Base-by-base conservation (phyloP, 2,888 invertebrate genomes). In the Mythimna vitellina region DNA sequence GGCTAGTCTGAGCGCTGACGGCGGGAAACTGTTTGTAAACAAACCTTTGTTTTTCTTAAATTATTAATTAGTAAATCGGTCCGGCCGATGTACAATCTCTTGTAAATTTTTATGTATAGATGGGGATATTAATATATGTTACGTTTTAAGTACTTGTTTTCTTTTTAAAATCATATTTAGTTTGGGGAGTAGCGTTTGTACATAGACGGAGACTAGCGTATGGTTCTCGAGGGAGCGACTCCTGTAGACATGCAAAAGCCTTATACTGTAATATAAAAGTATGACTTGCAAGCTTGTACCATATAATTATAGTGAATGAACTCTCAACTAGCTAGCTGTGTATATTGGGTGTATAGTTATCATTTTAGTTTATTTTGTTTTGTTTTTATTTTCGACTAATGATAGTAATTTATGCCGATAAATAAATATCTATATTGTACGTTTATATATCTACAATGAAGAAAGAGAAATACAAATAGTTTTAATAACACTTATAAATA, bases 311-410 rank as follows among this genome's bases (percentile, higher is more conserved):
- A 93, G 90, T 88, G 93, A 89, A 90, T 90, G 93, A 89, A 93
- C 92, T 94, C 93, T 93, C 92, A 90, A 90, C 85, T 94, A 94
- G 93, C 85, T 94, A 94, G 93, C 87, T 94, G 92, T 96, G 96
- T 95, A 96, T 94, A 96, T 95, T 95, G 94, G 95, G 95, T 96
- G 96, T 96, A 96, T 93, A 96, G 95, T 93, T 94, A 94, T 94
- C 90, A 87, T 90, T 93, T 92, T 92, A 90, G 90, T 92, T 90
- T 89, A 91, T 88, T 85, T 91, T 92, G 92, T 91, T 93, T 92
- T 95, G 91, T 94, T 91, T 91, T 94, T 92, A 92, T 92, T 90
- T 91, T 92, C 89, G 92, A 93, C 91, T 94, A 95, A 93, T 94
- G 91, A 94, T 96, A 96, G 94, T 96, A 95, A 96, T 96, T 96